These are phyloP conservation scores for Cranoglanis bouderius DNA, from an alignment of 2,113 vertebrate species.

Conservation along the genomic window DNA sequence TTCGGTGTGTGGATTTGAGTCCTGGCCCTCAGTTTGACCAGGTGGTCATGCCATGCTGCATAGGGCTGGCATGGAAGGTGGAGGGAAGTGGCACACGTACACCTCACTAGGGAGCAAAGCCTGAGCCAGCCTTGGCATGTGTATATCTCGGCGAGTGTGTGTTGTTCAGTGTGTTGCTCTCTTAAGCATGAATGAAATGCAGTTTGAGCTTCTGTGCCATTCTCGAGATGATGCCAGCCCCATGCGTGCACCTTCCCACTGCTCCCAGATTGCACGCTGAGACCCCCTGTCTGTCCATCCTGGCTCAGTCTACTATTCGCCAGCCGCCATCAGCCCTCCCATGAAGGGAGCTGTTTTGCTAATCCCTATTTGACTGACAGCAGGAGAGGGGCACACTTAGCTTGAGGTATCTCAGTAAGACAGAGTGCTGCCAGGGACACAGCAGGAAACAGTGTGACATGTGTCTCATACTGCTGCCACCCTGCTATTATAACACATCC, in stretches of 20 bases:
- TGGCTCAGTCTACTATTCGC: conserved; percentile 68
- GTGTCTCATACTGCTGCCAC: conserved; percentile 8
- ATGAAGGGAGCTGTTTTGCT: conserved; percentile 66
- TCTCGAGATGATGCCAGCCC: conserved; percentile 36
- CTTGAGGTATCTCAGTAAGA: conserved; percentile 61
- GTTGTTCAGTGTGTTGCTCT: conserved; percentile 17
- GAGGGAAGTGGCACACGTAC: conserved; percentile 43
- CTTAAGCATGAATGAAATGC: conserved; percentile 27
- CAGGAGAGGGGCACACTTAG: conserved; percentile 68
- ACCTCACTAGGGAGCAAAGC: conserved; percentile 22
- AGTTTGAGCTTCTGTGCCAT: conserved; percentile 34
- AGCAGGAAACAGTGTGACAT: conserved; percentile 16
- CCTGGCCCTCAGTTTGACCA: conserved; percentile 30
- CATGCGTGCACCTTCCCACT: conserved; percentile 29
- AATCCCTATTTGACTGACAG: conserved; percentile 77
- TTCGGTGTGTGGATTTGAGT: not conserved
- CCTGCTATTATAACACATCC: conserved; percentile 8
- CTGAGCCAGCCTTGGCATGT: conserved; percentile 30
- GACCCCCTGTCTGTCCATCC: conserved; percentile 66
- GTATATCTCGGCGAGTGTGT: conserved; percentile 6
- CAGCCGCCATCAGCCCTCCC: conserved; percentile 28
- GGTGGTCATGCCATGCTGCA: conserved; percentile 47
- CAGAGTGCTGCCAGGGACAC: not conserved
- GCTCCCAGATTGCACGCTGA: conserved; percentile 50
- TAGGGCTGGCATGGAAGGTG: conserved; percentile 37